Percentiles rank a stretch among this genome's conserved stretches.
Conservation (phyloP, 2,888 invertebrate genomes). For the Phortica okadai region DNA sequence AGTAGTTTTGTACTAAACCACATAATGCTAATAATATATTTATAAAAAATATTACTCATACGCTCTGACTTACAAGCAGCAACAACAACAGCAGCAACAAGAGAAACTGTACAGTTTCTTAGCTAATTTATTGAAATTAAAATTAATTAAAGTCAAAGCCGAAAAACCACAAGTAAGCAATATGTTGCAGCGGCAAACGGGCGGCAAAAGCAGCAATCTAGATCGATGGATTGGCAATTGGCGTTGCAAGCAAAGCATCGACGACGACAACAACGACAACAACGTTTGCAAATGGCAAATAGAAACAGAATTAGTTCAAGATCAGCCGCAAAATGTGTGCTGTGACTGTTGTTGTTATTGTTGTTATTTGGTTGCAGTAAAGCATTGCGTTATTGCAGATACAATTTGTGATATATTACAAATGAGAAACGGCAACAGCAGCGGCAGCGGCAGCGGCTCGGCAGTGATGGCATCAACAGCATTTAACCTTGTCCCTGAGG, state of each 20-base stretch:
- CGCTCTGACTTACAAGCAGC: neutral
- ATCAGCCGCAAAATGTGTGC: conserved; percentile 56
- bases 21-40: no score
- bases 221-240: neutral
- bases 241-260: neutral
- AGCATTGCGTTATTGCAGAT: neutral
- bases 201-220: neutral
- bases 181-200: conserved; percentile 11
- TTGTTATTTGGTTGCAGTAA: conserved; percentile 24
- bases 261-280: neutral
- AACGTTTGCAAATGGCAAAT: conserved; percentile 56
- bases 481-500: conserved; percentile 42
- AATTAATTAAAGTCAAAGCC: conserved; percentile 36
- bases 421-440: conserved; percentile 14
- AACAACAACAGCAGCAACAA: no score
- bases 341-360: conserved; percentile 17
- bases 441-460: neutral
- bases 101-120: neutral
- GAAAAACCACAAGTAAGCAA: conserved; percentile 31
- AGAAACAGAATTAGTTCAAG: conserved; percentile 67
- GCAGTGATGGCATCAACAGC: neutral
- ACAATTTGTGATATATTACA: conserved; percentile 43
- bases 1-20: no score
- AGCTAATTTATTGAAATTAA: conserved; percentile 34
- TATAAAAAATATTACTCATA: neutral